Evolutionary conservation across 2,797 vertebrate species (phyloP).

Genomic region (Channallabes apus): DNA sequence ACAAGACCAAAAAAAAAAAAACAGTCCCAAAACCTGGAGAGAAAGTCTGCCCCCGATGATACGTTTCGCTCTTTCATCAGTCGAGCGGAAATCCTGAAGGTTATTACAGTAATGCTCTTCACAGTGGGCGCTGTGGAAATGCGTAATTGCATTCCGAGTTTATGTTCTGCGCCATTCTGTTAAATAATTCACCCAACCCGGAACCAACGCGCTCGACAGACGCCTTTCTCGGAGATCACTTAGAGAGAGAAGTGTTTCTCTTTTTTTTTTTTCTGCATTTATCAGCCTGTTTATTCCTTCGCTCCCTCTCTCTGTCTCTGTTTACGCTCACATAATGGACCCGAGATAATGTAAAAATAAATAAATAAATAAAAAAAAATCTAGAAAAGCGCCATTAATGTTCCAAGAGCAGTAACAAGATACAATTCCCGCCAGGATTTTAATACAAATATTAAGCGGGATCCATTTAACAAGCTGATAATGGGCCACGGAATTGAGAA

Average conservation of each 20-base stretch:
- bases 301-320: not conserved
- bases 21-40: too few species aligned
- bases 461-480: slow-evolving; percentile 26
- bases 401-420: not conserved
- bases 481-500: slow-evolving; percentile 17
- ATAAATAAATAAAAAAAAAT: slow-evolving; percentile 67
- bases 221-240: slow-evolving; percentile 53
- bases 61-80: not conserved
- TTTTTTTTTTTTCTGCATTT: not conserved
- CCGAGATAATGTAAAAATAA: slow-evolving; percentile 65
- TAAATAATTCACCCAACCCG: slow-evolving; percentile 76
- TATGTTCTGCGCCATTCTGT: slow-evolving; percentile 68
- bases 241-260: slow-evolving; percentile 41
- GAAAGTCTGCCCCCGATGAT: not conserved
- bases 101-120: slow-evolving; percentile 66
- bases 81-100: not conserved
- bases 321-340: not conserved
- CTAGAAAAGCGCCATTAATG: not conserved
- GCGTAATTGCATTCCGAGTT: slow-evolving; percentile 74
- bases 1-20: not conserved
- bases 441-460: slow-evolving; percentile 10
- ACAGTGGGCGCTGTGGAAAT: slow-evolving; percentile 64
- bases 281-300: slow-evolving; percentile 25
- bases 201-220: slow-evolving; percentile 65
- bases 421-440: not conserved